These are phyloP conservation scores for Actenoides lindsayi DNA, from an alignment of 2,113 vertebrate species.

Conservation along the genomic window DNA sequence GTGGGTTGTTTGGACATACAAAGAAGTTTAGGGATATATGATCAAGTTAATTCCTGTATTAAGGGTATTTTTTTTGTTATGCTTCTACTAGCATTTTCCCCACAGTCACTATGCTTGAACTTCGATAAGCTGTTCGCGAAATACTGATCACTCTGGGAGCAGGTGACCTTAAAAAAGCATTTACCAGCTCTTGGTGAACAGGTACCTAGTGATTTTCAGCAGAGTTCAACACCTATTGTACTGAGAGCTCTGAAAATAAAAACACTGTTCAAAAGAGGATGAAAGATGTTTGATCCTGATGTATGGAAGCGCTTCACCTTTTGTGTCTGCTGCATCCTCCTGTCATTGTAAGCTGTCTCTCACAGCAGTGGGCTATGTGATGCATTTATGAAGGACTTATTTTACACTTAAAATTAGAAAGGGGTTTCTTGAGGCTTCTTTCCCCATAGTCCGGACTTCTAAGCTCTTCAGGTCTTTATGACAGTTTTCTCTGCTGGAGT, in stretches of 20 bases:
- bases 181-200: neutral
- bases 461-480: neutral
- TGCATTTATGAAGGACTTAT: accelerated
- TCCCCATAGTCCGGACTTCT: neutral
- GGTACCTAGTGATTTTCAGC: neutral
- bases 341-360: neutral
- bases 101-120: neutral
- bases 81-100: neutral
- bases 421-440: neutral
- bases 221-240: neutral
- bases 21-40: neutral
- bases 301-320: neutral
- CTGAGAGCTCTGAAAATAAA: neutral
- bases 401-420: neutral
- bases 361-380: accelerated
- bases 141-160: neutral
- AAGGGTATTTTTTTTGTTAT: neutral
- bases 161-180: neutral
- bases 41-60: neutral
- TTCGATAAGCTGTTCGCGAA: neutral
- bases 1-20: neutral
- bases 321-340: neutral
- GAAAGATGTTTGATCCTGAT: neutral
- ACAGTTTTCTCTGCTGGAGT: neutral
- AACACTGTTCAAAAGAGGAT: neutral